A percentile compares a stretch with the other conserved stretches of the same genome.
phyloP scores from a whole-genome alignment of 2,888 invertebrate species.

The Callyntrura guangdongensis region DNA sequence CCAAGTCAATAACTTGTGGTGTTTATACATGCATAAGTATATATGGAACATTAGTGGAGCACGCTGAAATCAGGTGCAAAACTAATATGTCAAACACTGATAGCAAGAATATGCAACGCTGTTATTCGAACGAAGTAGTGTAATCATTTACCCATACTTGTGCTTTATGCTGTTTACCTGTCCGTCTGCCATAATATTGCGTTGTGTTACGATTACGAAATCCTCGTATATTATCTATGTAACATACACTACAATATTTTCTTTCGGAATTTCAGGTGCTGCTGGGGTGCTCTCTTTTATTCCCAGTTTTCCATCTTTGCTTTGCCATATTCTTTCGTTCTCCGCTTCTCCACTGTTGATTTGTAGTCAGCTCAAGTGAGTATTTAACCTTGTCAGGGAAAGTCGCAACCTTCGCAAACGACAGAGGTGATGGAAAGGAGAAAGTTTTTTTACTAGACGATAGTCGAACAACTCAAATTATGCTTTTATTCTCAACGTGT shows the following conservation, averaged over 20 bases:
- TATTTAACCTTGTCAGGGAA: slow-evolving; percentile 75
- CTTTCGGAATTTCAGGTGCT: neutral
- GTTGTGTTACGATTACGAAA: slow-evolving; percentile 27
- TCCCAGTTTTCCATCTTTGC: slow-evolving; percentile 47
- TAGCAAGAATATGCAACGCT: too few relatives aligned
- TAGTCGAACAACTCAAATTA: slow-evolving; percentile 21
- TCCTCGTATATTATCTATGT: slow-evolving; percentile 22
- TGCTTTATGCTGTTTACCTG: neutral
- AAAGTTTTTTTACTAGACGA: slow-evolving; percentile 63
- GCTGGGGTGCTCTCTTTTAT: neutral
- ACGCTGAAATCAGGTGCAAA: slow-evolving; percentile 69
- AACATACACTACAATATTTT: neutral
- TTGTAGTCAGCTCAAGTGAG: slow-evolving; percentile 66
- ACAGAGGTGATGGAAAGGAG: slow-evolving; percentile 78
- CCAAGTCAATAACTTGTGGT: neutral
- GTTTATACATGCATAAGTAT: neutral
- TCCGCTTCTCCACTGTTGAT: slow-evolving; percentile 49
- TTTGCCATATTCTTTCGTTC: neutral
- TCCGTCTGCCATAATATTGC: neutral
- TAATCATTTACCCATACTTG: neutral
- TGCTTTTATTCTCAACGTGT: neutral
- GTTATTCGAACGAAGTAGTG: neutral
- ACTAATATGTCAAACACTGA: neutral
- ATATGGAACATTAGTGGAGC: neutral
- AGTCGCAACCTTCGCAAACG: slow-evolving; percentile 73